A percentile compares a stretch with the other conserved stretches of the same genome.
These are phyloP conservation scores for Psophia crepitans DNA, from an alignment of 2,113 vertebrate species.

Conservation along the genomic window DNA sequence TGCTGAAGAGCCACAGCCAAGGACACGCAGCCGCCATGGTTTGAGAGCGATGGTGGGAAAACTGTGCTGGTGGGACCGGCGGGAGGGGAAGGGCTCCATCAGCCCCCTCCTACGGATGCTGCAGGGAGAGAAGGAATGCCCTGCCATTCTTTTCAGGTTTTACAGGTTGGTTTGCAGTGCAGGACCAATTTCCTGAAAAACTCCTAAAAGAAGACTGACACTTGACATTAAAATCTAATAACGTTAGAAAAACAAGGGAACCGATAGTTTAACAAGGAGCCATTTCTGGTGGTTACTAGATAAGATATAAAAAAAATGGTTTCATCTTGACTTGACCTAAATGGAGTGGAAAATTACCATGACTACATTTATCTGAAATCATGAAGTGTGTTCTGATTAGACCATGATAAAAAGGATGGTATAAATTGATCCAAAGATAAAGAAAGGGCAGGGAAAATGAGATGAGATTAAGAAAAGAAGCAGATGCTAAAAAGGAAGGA, in stretches of 20 bases:
- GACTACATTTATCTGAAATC: slow-evolving; percentile 63
- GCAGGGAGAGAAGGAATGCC: neutral
- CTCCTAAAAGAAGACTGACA: neutral
- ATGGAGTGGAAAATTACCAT: slow-evolving; percentile 69
- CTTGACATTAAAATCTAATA: neutral
- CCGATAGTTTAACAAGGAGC: neutral
- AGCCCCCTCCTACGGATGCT: fast-evolving
- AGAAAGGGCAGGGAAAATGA: slow-evolving; percentile 61
- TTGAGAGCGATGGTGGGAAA: fast-evolving
- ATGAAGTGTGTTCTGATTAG: slow-evolving; percentile 60
- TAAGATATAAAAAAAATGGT: slow-evolving; percentile 12
- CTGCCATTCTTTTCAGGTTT: neutral
- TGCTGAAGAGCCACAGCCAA: neutral
- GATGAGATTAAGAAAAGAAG: slow-evolving; percentile 42
- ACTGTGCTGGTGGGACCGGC: neutral
- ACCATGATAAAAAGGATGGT: slow-evolving; percentile 55
- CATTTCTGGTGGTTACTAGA: slow-evolving; percentile 29
- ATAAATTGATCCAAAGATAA: slow-evolving; percentile 62
- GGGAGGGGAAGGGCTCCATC: neutral
- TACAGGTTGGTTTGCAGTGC: neutral
- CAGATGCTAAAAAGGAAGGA: slow-evolving; percentile 10
- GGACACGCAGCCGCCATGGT: neutral
- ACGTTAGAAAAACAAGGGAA: neutral
- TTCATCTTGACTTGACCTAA: slow-evolving; percentile 66
- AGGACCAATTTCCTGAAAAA: neutral